Evolutionary conservation across 2,888 invertebrate genomes (phyloP).

Genomic region (Pogonocherus hispidulus): DNA sequence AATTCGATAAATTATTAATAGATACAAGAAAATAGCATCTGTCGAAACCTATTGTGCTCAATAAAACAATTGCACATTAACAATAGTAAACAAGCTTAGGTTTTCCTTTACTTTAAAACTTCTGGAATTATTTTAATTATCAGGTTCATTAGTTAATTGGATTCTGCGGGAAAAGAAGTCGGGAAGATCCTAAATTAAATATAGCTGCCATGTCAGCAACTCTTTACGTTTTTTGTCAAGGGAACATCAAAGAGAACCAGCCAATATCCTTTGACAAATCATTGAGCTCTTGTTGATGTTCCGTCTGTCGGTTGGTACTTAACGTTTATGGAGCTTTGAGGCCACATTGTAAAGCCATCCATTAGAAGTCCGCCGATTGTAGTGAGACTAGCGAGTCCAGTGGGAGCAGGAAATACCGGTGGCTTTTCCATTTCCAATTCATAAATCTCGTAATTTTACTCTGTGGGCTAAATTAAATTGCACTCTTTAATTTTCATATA

Average conservation of each 20-base stretch:
- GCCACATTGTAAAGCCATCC: conserved; percentile 15
- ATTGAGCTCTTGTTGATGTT: conserved; percentile 15
- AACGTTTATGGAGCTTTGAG: conserved; percentile 24
- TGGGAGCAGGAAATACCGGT: background rate
- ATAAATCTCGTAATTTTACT: too few relatives aligned
- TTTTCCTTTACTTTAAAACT: too few relatives aligned
- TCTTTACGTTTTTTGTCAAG: conserved; percentile 22
- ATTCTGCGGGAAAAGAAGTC: conserved; percentile 7
- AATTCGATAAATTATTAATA: too few relatives aligned
- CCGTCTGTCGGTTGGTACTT: conserved; percentile 18
- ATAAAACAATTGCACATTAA: too few relatives aligned
- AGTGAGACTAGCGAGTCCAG: background rate
- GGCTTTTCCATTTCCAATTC: background rate
- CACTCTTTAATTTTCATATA: too few relatives aligned
- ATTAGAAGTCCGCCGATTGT: conserved; percentile 1
- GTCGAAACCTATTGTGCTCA: too few relatives aligned
- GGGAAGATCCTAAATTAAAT: conserved; percentile 19
- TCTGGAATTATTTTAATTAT: background rate
- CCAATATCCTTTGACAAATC: conserved; percentile 34
- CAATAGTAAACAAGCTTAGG: too few relatives aligned
- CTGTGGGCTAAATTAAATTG: too few relatives aligned
- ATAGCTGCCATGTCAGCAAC: conserved; percentile 5
- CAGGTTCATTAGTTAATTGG: conserved; percentile 24
- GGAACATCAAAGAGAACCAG: conserved; percentile 24
- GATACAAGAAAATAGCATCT: too few relatives aligned